Conservation (phyloP, 2,888 invertebrate species). For the Gymnoscelis rufifasciata region DNA sequence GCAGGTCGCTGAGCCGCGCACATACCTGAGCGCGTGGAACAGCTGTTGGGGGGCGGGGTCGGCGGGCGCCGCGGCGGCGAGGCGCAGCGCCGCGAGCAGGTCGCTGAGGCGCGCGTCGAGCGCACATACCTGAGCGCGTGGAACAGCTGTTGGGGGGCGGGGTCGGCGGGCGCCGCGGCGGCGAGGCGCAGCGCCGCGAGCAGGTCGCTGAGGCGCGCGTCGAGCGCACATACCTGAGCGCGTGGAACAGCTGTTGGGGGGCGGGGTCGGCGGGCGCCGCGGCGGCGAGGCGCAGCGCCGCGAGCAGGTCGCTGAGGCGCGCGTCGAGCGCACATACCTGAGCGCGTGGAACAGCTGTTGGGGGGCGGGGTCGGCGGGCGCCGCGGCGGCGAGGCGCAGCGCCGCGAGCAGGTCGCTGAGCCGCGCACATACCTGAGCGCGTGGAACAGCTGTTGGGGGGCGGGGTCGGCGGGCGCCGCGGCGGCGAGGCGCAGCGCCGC, state of each 20-base stretch:
- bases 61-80: constrained; percentile 83
- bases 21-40: constrained; percentile 67
- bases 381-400: constrained; percentile 73
- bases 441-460: constrained; percentile 62
- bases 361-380: constrained; percentile 40
- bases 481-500: not conserved
- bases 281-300: not conserved
- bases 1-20: constrained; percentile 78
- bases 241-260: constrained; percentile 54
- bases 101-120: constrained; percentile 62
- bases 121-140: not conserved
- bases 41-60: constrained; percentile 80
- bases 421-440: constrained; percentile 77
- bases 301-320: not conserved
- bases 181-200: constrained; percentile 67
- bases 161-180: constrained; percentile 44
- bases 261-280: constrained; percentile 81
- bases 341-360: constrained; percentile 29
- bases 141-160: constrained; percentile 46
- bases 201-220: constrained; percentile 79
- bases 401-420: constrained; percentile 72
- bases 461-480: constrained; percentile 79
- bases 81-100: constrained; percentile 42
- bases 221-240: constrained; percentile 79
- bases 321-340: too few relatives aligned